Evolutionary conservation across 2,797 vertebrate species (phyloP).

Genomic region (Heteromormyrus szaboi): DNA sequence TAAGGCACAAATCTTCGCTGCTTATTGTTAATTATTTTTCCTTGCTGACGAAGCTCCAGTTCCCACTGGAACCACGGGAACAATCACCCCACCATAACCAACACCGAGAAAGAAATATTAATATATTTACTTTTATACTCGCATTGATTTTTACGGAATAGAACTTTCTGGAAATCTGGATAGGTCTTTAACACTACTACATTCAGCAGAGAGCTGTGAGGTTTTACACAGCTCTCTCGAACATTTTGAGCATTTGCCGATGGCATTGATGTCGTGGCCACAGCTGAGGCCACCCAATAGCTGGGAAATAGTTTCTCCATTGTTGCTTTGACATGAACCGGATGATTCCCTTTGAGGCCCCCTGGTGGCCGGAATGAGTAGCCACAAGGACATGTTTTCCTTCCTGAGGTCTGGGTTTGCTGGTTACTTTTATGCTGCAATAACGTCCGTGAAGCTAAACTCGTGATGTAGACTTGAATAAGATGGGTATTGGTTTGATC

Average conservation of each 20-base stretch:
- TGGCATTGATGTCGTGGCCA: not conserved
- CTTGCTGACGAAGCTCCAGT: conserved; percentile 45
- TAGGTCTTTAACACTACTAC: not conserved
- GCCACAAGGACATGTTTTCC: not conserved
- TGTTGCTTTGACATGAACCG: not conserved
- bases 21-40: conserved; percentile 15
- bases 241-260: not conserved
- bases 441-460: conserved; percentile 31
- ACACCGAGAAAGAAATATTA: conserved; percentile 23
- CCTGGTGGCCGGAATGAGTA: conserved; percentile 1
- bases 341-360: not conserved
- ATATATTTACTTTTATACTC: conserved; percentile 38
- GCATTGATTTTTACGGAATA: conserved; percentile 17
- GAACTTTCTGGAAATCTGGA: conserved; percentile 9
- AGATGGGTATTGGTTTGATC: conserved; percentile 23
- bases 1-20: conserved; percentile 21
- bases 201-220: not conserved
- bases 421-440: conserved; percentile 31
- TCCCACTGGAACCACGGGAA: conserved; percentile 30
- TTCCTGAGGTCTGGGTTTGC: not conserved
- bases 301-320: not conserved
- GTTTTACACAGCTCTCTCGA: not conserved
- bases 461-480: conserved; percentile 55
- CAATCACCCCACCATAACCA: conserved; percentile 23
- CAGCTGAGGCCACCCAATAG: not conserved